Percentiles rank a stretch among this genome's conserved stretches.
phyloP scores from a whole-genome alignment of 2,888 invertebrate species.

The Ormyrus thymus region DNA sequence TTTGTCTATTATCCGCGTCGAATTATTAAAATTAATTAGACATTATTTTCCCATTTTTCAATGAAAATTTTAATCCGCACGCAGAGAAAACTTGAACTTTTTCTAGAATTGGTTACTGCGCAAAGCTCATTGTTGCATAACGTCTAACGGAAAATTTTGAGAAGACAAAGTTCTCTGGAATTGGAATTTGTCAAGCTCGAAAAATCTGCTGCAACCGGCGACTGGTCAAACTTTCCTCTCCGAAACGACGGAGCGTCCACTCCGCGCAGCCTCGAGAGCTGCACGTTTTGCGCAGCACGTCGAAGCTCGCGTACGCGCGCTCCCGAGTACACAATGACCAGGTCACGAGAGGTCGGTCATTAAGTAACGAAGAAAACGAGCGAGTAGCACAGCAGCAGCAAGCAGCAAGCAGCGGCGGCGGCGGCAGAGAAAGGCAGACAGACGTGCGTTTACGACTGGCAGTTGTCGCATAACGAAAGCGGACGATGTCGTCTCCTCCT shows the following conservation, averaged over 20 bases:
- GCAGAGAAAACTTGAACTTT: too few species aligned
- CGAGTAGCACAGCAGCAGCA: not conserved
- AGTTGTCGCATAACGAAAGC: conserved; percentile 6
- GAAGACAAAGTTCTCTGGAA: too few species aligned
- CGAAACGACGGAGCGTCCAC: not conserved
- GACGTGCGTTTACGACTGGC: not conserved
- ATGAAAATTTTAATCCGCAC: too few species aligned
- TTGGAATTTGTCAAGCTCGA: too few species aligned
- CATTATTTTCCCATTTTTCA: too few species aligned
- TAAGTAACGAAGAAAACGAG: conserved; percentile 32
- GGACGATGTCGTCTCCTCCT: conserved; percentile 6
- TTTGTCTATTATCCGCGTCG: too few species aligned
- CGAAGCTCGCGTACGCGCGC: not conserved
- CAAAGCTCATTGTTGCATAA: too few species aligned
- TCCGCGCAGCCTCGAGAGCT: conserved; percentile 34
- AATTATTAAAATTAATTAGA: too few species aligned
- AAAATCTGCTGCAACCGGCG: not conserved
- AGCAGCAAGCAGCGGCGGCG: too few species aligned
- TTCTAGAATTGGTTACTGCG: too few species aligned
- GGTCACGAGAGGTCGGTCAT: conserved; percentile 30
- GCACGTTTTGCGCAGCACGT: not conserved
- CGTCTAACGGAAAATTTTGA: too few species aligned
- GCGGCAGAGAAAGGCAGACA: too few species aligned
- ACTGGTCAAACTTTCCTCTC: not conserved
- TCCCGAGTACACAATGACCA: conserved; percentile 28